Base-by-base conservation (phyloP, 2,888 invertebrate species). In the Agriotes lineatus region DNA sequence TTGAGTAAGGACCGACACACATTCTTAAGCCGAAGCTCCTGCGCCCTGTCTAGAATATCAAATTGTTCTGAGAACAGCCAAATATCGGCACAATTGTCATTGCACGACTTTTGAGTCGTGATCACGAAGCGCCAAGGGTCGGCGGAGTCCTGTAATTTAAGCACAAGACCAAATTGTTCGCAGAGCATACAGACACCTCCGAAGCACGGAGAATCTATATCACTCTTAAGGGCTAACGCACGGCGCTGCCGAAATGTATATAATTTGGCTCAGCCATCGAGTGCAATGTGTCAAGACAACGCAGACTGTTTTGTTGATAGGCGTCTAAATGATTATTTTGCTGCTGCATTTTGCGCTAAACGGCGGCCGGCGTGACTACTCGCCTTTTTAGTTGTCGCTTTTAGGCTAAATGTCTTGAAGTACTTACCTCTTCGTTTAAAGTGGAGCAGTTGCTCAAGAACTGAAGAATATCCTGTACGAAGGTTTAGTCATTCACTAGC, bases 111-210 rank as follows among this genome's bases (percentile, higher is more conserved):
- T 52, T 33, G 52, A 52, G 16, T 64, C 68, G 68, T 71, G 71
- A 68, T 65, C 63, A 59, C 64, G 68, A 69, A 63, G 67, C 60
- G 71, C 71, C 71, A 60, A 54, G 60, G 59, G 54, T 69, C 58
- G 59, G 57, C 57, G 30, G 45, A 58, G 64, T 59, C 68, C 68
- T 69, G 22, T 69, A 69, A 69, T 69, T 69, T 69, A 63, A 45
- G 20, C 39, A 59, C 67, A 56, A 50, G 39, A 20, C 22, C n/a
- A 65, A 65, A 65, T 63, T 70, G 45, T 64, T 56, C 62, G 44
- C 45, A 58, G 52, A 52, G 39, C 52, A 52, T 33, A 52, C 52
- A 52, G 19, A 33, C 52, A 33, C 35, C 52, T 67, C 30, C 20
- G 33, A 33, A 56, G 59, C 57, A 39, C 37, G 37, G 54, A 52